phyloP scores from a whole-genome alignment of 2,113 vertebrate genomes.

The Lagopus leucura region DNA sequence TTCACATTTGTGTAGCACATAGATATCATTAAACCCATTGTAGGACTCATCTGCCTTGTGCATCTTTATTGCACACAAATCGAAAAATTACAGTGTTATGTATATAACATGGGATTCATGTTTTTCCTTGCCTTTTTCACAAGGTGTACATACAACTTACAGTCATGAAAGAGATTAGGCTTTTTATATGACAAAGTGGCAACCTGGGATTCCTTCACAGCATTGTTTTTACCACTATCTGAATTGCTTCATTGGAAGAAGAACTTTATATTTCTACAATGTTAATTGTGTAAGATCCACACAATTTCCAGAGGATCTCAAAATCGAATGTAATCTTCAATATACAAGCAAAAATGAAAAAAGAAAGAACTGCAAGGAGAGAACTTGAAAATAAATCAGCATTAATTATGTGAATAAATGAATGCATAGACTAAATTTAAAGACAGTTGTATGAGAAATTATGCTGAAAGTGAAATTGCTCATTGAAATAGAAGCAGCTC shows the following conservation, averaged over 20 bases:
- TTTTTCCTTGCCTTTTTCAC: not conserved
- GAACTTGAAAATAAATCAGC: not conserved
- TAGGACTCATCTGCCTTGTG: not conserved
- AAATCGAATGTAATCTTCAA: not conserved
- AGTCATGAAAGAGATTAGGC: not conserved
- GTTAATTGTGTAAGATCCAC: not conserved
- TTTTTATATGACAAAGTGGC: not conserved
- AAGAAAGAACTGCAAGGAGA: not conserved
- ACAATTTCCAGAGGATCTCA: not conserved
- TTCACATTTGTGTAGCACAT: fast-evolving
- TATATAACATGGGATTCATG: not conserved
- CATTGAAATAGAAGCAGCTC: slow-evolving; percentile 7
- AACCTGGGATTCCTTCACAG: not conserved
- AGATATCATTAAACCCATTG: not conserved
- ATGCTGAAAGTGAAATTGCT: slow-evolving; percentile 21
- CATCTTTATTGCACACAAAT: not conserved
- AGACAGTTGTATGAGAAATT: slow-evolving; percentile 44
- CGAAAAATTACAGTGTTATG: not conserved
- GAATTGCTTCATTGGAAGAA: not conserved
- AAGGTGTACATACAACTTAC: not conserved
- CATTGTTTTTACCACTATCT: not conserved
- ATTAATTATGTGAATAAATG: slow-evolving; percentile 37
- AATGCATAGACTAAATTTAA: slow-evolving; percentile 35
- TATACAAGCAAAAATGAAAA: not conserved
- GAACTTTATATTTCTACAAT: not conserved